phyloP scores from a whole-genome alignment of 1,140 invertebrate species.

The Cecropterus lyciades region DNA sequence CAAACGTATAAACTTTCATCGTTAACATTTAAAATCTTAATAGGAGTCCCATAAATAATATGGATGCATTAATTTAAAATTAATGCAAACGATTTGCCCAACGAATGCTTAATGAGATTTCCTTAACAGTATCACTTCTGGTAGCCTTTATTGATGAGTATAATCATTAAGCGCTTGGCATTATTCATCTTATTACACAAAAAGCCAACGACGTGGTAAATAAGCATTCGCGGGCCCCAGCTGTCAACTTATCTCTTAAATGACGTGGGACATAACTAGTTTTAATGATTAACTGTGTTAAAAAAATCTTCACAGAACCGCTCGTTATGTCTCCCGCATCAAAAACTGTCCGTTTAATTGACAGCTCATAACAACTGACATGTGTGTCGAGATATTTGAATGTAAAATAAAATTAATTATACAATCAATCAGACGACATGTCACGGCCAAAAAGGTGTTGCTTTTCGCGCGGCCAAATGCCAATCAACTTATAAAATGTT shows the following conservation, averaged over 20 bases:
- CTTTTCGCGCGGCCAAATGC: constrained; percentile 75
- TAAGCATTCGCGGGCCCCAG: constrained; percentile 55
- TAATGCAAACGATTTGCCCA: constrained; percentile 33
- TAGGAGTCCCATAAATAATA: constrained; percentile 6
- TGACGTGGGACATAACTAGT: constrained; percentile 59
- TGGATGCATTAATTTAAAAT: constrained; percentile 23
- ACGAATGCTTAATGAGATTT: constrained; percentile 30
- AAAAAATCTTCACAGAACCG: constrained; percentile 56
- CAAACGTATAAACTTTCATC: not conserved
- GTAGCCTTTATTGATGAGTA: constrained; percentile 36
- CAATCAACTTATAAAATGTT: constrained; percentile 75
- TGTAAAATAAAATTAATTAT: constrained; percentile 77
- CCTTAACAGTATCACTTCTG: constrained; percentile 31
- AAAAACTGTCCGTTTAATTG: constrained; percentile 75
- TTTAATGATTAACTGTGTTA: constrained; percentile 58
- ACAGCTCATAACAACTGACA: constrained; percentile 62
- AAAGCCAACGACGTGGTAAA: constrained; percentile 48
- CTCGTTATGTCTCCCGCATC: constrained; percentile 66
- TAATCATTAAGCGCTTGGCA: constrained; percentile 26
- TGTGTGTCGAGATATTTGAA: constrained; percentile 61
- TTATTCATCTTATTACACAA: constrained; percentile 44
- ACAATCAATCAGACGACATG: constrained; percentile 75
- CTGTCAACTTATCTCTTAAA: constrained; percentile 60
- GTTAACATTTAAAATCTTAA: not conserved
- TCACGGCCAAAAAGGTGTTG: constrained; percentile 71